These are phyloP conservation scores for Porites lutea DNA, from an alignment of 64 coral and sea anemone genomes.

Conservation along the genomic window DNA sequence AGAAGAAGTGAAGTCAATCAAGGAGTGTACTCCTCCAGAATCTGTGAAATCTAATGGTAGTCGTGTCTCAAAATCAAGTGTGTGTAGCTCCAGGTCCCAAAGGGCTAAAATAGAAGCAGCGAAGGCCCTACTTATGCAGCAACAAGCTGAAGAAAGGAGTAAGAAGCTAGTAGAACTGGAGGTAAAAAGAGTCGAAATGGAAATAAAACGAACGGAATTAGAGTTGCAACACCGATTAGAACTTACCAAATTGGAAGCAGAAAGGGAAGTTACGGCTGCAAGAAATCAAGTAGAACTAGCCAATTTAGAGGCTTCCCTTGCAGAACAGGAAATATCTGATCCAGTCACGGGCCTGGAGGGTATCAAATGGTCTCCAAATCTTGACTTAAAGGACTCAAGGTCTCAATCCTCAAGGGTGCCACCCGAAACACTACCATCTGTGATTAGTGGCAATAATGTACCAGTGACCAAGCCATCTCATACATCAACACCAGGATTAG, in stretches of 20 bases:
- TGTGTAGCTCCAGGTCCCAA: too few relatives aligned
- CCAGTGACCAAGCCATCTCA: neutral
- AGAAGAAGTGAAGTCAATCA: too few relatives aligned
- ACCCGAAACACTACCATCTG: neutral
- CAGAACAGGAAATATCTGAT: conserved; percentile 14
- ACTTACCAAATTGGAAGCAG: conserved; percentile 10
- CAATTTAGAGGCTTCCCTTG: conserved; percentile 9
- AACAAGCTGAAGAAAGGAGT: too few relatives aligned
- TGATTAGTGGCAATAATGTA: neutral
- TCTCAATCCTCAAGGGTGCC: neutral
- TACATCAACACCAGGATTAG: conserved; percentile 3
- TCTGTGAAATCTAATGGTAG: too few relatives aligned
- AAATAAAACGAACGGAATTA: too few relatives aligned
- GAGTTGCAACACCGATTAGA: too few relatives aligned
- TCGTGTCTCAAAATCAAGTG: too few relatives aligned
- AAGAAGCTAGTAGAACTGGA: too few relatives aligned
- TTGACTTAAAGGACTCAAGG: neutral
- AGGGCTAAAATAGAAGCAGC: too few relatives aligned
- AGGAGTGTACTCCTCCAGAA: too few relatives aligned
- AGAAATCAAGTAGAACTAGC: conserved; percentile 29
- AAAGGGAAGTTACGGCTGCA: conserved; percentile 18
- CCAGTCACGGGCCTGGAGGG: neutral
- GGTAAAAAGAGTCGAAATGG: too few relatives aligned
- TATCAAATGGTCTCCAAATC: neutral
- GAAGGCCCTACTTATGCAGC: too few relatives aligned